Evolutionary conservation across 2,888 invertebrate genomes (phyloP), one percentile per base, ranked within the genome.

Genomic region (Frankliniella fusca): DNA sequence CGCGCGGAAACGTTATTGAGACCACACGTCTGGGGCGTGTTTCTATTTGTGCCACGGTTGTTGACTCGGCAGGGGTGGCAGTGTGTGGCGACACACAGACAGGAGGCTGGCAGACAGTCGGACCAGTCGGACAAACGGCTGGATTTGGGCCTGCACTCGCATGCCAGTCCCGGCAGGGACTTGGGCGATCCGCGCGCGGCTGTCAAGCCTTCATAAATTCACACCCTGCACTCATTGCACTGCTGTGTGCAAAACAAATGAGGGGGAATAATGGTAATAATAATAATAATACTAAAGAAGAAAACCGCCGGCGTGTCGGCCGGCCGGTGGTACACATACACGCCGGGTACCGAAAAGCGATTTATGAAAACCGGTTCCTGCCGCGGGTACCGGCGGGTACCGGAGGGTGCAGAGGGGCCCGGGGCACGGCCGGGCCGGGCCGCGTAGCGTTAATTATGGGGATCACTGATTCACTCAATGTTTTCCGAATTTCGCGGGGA

Each of bases 291-390:
- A 61, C 10, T 61, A 61, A 61, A 61, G 61, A 61, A 61, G 61
- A 61, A n/a, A 61, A 61, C 18, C n/a, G 61, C 1, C 18, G 54
- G 54, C 38, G 38, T 54, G 54, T 12, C 54, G 54, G 54, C 54
- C 38, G 38, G 38, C 38, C 54, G 70, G 70, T 23, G 70, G 70
- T n/a, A 27, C 70, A 27, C 12, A 27, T 12, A 76, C 70, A 23
- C 70, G 70, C 54, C 54, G 61, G 70, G 12, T 54, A 54, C 54
- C 54, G 54, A 54, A 54, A 54, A 54, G 54, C 70, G 70, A 76
- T 76, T 76, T 76, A 76, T 76, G 70, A 76, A 70, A 76, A 76
- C 70, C 70, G 70, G 70, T 76, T 76, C 70, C n/a, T 8, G 38
- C 38, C 23, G 70, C 70, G 70, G 23, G 23, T 7, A 12, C 70